These are phyloP conservation scores for Dicyrtoma fusca DNA, from an alignment of 2,888 invertebrate species.

Conservation along the genomic window DNA sequence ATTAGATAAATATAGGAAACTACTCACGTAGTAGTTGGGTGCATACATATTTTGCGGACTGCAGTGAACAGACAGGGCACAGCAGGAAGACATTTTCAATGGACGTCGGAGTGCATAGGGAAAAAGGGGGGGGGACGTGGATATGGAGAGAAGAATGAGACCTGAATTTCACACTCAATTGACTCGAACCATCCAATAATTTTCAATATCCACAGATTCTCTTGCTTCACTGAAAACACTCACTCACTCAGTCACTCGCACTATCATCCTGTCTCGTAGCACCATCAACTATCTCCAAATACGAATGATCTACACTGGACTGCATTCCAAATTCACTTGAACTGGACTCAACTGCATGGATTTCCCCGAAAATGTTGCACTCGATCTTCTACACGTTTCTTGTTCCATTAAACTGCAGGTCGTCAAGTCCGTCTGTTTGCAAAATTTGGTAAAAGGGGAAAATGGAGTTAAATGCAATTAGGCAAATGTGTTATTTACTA, in stretches of 20 bases:
- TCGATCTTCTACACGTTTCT: too few species aligned
- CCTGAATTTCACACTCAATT: slow-evolving; percentile 49
- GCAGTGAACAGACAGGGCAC: background rate
- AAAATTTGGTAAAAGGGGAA: too few species aligned
- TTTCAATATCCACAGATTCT: slow-evolving; percentile 38
- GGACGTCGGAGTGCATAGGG: slow-evolving; percentile 39
- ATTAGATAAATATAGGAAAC: background rate
- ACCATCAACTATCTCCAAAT: too few species aligned
- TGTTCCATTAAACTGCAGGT: too few species aligned
- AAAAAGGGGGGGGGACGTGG: slow-evolving; percentile 3
- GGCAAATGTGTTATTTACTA: too few species aligned
- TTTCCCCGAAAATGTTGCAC: too few species aligned
- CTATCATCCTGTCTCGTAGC: too few species aligned
- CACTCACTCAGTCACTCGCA: background rate
- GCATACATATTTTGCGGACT: background rate
- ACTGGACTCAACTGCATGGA: too few species aligned
- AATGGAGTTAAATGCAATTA: too few species aligned
- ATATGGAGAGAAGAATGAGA: slow-evolving; percentile 16
- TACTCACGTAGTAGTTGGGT: background rate
- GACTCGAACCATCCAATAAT: slow-evolving; percentile 43
- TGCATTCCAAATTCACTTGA: too few species aligned
- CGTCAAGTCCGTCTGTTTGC: too few species aligned
- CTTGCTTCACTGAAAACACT: slow-evolving; percentile 17
- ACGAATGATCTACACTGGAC: too few species aligned
- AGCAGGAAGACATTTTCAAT: background rate